These are phyloP conservation scores for Uromys caudimaculatus DNA, from an alignment of 2,797 vertebrate species.

Conservation along the genomic window DNA sequence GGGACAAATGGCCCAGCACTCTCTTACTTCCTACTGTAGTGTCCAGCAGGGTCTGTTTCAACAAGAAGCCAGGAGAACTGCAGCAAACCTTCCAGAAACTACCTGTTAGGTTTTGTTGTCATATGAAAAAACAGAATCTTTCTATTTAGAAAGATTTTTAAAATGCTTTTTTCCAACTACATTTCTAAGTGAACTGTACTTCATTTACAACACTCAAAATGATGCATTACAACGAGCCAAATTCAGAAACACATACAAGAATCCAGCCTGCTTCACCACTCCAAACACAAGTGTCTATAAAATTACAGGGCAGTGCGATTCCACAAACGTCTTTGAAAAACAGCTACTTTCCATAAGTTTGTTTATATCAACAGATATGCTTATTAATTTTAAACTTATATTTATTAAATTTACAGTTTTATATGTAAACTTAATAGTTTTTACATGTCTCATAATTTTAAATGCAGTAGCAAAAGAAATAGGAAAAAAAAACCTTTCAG, in stretches of 20 bases:
- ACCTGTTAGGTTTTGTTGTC: background rate
- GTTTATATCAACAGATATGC: background rate
- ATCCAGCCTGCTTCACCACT: background rate
- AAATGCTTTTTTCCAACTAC: background rate
- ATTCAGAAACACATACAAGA: background rate
- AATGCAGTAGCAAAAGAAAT: background rate
- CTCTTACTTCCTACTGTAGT: background rate
- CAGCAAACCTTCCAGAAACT: background rate
- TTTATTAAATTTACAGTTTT: background rate
- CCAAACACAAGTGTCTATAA: background rate
- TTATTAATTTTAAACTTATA: constrained; percentile 16
- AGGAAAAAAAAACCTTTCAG: background rate
- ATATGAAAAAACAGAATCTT: background rate
- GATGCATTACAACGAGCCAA: background rate
- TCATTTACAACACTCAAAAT: background rate
- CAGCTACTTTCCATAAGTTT: background rate
- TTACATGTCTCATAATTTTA: background rate
- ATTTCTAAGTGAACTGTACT: background rate
- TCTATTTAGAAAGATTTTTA: background rate
- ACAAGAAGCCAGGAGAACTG: background rate
- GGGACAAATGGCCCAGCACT: background rate
- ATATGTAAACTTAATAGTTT: background rate
- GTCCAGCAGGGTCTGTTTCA: background rate
- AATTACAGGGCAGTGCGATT: background rate
- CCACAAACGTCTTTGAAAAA: background rate